Evolutionary conservation across 2,113 vertebrate genomes (phyloP), one percentile per base, ranked within the genome.

Genomic region (Dasyornis broadbenti): DNA sequence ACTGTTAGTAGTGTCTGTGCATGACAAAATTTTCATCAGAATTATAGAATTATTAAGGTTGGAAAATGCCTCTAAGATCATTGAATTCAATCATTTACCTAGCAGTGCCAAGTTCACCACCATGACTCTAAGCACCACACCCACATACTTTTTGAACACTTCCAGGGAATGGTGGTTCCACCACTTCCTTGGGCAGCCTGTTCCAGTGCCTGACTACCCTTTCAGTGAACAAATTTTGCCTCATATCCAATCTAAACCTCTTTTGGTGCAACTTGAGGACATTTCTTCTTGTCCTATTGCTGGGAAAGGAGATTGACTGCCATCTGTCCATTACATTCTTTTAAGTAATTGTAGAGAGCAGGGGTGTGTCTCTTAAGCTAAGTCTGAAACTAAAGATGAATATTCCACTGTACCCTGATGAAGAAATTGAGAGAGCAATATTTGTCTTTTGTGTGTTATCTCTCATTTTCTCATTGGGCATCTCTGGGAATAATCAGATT

Each of bases 1-100:
- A 2, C 19, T 88, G 6, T 3, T 70, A 26, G 3, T 14, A 33
- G 3, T 28, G 10, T 42, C 16, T 64, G 10, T 0, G 0, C 9
- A 28, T 6, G 24, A 59, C 1, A 30, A 2, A 3, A 47, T 56
- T 88, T 82, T 49, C 23, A 66, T 52, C 31, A 78, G 13, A 71
- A n/a, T 45, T 20, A 30, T 4, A 20, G 24, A n/a, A 18, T 45
- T 33, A 30, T 53, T 68, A 27, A 61, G 20, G 9, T 22, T 61
- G 11, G 13, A 75, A 61, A 33, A 61, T n/a, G 27, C 14, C 4
- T 47, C 13, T 40, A 61, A 60, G 31, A 40, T 10, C 16, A 60
- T 7, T 0, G 2, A n/a, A 3, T 10, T 60, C 5, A 39, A 26
- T 73, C 4, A 45, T 31, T 66, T 40, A 18, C 16, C 7, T 7